Evolutionary conservation across 2,797 vertebrate species (phyloP).

Genomic region (Acipenser transmontanus): DNA sequence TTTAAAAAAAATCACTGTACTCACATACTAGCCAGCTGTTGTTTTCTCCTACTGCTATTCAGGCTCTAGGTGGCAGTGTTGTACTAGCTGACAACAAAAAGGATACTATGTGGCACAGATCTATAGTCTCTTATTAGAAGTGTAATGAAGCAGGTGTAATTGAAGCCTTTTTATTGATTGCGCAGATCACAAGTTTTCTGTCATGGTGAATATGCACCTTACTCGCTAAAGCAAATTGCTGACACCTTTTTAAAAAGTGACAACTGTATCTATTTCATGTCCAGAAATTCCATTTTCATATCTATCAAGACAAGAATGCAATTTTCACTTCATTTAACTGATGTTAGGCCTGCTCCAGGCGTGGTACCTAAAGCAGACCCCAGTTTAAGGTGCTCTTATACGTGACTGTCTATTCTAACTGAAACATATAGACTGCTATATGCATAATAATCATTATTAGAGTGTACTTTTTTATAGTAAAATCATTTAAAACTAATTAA

Average conservation of each 20-base stretch:
- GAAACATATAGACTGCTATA: neutral
- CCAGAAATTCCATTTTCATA: constrained; percentile 90
- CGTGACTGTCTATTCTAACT: neutral
- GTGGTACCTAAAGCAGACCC: constrained; percentile 62
- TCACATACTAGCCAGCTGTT: too few relatives aligned
- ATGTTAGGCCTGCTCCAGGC: constrained; percentile 73
- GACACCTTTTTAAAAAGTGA: constrained; percentile 91
- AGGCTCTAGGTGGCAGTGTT: constrained; percentile 86
- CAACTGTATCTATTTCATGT: constrained; percentile 90
- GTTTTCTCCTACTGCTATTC: constrained; percentile 39
- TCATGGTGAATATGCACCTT: constrained; percentile 84
- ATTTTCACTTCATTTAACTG: constrained; percentile 94
- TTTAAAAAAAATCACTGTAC: too few relatives aligned
- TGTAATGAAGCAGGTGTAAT: constrained; percentile 85
- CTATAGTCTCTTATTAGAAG: constrained; percentile 86
- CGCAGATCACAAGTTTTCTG: constrained; percentile 84
- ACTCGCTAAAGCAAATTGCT: constrained; percentile 83
- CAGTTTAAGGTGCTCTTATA: constrained; percentile 28
- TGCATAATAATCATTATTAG: too few relatives aligned
- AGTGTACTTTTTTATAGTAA: too few relatives aligned
- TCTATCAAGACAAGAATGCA: constrained; percentile 89
- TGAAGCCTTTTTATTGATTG: constrained; percentile 89
- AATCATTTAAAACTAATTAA: too few relatives aligned
- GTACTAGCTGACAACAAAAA: constrained; percentile 56
- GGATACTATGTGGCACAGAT: constrained; percentile 65